Percentiles rank a stretch among this genome's conserved stretches.
These are phyloP conservation scores for Sminthopsis crassicaudata DNA, from an alignment of 2,113 vertebrate genomes.

Conservation along the genomic window DNA sequence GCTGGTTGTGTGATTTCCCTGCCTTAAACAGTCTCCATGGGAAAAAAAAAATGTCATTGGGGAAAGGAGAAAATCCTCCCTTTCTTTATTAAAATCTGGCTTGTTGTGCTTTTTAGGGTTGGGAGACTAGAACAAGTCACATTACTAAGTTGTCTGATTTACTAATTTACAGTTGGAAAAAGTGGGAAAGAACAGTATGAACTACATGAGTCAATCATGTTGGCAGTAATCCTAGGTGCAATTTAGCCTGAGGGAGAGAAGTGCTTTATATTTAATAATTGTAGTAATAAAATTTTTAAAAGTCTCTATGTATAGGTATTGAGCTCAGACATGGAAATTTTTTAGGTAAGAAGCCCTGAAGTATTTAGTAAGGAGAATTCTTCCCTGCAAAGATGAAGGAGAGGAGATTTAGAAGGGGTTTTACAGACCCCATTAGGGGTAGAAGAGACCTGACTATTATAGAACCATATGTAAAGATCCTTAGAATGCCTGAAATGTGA, in stretches of 20 bases:
- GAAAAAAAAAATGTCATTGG: neutral
- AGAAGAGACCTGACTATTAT: neutral
- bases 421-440: neutral
- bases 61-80: slow-evolving; percentile 39
- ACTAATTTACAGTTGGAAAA: neutral
- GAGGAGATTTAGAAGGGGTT: neutral
- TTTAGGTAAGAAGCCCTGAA: neutral
- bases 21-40: neutral
- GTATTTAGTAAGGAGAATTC: neutral
- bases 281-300: neutral
- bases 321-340: neutral
- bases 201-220: neutral
- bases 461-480: neutral
- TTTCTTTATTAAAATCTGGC: slow-evolving; percentile 58
- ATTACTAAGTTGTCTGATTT: slow-evolving; percentile 46
- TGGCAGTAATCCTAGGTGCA: neutral
- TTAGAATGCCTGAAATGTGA: neutral
- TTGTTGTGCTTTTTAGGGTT: neutral
- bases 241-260: neutral
- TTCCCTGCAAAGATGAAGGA: neutral
- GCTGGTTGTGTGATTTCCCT: slow-evolving; percentile 48
- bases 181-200: slow-evolving; percentile 41
- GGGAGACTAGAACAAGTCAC: slow-evolving; percentile 35
- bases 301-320: neutral
- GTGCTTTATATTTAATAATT: neutral